phyloP scores from a whole-genome alignment of 2,797 vertebrate genomes.

The Falco biarmicus region DNA sequence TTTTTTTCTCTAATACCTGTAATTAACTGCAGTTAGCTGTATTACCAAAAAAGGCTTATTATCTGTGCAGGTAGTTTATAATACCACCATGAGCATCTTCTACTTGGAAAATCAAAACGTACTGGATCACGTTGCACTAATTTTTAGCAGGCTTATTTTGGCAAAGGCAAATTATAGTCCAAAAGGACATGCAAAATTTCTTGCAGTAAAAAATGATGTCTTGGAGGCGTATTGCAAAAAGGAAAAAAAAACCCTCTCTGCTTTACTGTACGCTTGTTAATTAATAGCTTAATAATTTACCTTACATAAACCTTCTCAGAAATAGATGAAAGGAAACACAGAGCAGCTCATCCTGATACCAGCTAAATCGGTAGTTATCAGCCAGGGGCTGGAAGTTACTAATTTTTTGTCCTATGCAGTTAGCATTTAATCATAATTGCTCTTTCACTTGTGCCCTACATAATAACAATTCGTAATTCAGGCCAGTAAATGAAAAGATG shows the following conservation, averaged over 20 bases:
- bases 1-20: background rate
- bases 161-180: background rate
- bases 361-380: conserved; percentile 58
- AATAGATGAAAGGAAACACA: background rate
- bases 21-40: background rate
- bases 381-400: conserved; percentile 26
- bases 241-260: background rate
- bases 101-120: background rate
- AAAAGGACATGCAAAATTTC: conserved; percentile 5
- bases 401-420: conserved; percentile 65
- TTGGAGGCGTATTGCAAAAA: background rate
- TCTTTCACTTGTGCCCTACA: conserved; percentile 27
- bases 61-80: background rate
- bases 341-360: conserved; percentile 32
- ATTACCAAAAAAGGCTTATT: background rate
- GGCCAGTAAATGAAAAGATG: conserved; percentile 30
- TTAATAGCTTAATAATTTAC: conserved; percentile 62
- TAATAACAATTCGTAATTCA: conserved; percentile 57
- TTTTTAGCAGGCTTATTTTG: background rate
- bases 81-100: background rate
- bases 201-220: background rate
- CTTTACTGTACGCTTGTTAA: conserved; percentile 43
- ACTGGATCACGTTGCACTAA: background rate
- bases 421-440: conserved; percentile 57
- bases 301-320: conserved; percentile 23